Base-by-base conservation (phyloP, 1,140 invertebrate species). In the Trichoplusia ni region DNA sequence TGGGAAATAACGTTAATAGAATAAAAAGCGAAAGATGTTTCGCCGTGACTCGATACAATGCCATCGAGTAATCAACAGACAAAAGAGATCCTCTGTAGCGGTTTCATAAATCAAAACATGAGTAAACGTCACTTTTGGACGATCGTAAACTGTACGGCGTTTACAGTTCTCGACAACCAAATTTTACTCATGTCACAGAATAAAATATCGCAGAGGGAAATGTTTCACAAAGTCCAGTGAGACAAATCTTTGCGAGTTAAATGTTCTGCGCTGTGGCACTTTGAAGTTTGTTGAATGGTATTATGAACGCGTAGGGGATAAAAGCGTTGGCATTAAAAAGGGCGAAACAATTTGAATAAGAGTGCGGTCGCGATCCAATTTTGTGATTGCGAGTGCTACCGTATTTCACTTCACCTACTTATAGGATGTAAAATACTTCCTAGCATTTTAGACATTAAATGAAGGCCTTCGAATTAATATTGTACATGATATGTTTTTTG, bases 81-180 rank as follows among this genome's bases (percentile, higher is more conserved):
- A 69, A 67, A 60, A 54, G 54, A 38, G 59, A 38, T 46, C 42
- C 31, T 58, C 54, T 63, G 46, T 16, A 19, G 33, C 42, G 51
- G 46, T 51, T 58, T 35, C 71, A 73, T 76, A 76, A 76, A 73
- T 76, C 73, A 76, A 73, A 73, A 76, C 65, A 62, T n/a, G 49
- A 66, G 70, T 76, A 76, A 76, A 76, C 63, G 71, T 73, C 73
- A 76, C 11, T 70, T 58, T 67, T 73, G 65, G 62, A 62, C 62
- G 62, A 64, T 71, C 73, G 67, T 73, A 76, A 75, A 73, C 46
- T 54, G 44, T 44, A 58, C 54, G 42, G 25, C 37, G 38, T 42
- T 58, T 44, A 58, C 51, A 56, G 33, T 56, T n/a, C 23, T 56
- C 2, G 14, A 56, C 35, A 14, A 40, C 21, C 37, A 4, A 25